Percentiles rank a stretch among this genome's conserved stretches.
Conservation (phyloP, 2,113 vertebrate species). For the Phasianus colchicus region DNA sequence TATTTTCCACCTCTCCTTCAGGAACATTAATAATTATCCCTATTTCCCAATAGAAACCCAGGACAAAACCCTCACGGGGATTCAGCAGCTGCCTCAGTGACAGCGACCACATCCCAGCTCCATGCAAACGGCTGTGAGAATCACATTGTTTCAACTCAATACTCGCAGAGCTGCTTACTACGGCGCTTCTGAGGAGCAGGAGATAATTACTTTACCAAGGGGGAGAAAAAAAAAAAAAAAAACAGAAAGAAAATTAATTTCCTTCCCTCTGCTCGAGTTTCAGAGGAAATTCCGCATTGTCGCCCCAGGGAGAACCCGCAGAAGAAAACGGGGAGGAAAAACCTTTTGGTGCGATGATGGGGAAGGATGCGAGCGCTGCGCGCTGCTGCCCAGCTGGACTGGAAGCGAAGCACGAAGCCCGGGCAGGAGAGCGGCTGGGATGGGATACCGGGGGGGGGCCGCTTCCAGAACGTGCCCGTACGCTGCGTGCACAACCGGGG, state of each 20-base stretch:
- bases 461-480: not conserved
- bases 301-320: not conserved
- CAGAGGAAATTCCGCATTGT: slow-evolving; percentile 45
- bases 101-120: fast-evolving
- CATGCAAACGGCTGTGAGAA: fast-evolving
- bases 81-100: too few species aligned
- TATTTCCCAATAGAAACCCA: not conserved
- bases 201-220: not conserved
- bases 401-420: not conserved
- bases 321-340: not conserved
- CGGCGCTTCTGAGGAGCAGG: not conserved
- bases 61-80: too few species aligned
- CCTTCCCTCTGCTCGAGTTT: not conserved
- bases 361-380: not conserved
- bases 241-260: not conserved
- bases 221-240: not conserved
- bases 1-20: not conserved
- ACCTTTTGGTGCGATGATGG: not conserved
- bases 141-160: fast-evolving
- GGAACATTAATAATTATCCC: fast-evolving
- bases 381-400: not conserved
- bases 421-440: too few species aligned
- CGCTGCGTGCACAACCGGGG: not conserved
- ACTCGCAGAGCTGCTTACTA: not conserved
- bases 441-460: not conserved